A percentile compares a stretch with the other conserved stretches of the same genome.
phyloP scores from a whole-genome alignment of 92 coral and sea anemone genomes.

The Parazoanthus darwini region DNA sequence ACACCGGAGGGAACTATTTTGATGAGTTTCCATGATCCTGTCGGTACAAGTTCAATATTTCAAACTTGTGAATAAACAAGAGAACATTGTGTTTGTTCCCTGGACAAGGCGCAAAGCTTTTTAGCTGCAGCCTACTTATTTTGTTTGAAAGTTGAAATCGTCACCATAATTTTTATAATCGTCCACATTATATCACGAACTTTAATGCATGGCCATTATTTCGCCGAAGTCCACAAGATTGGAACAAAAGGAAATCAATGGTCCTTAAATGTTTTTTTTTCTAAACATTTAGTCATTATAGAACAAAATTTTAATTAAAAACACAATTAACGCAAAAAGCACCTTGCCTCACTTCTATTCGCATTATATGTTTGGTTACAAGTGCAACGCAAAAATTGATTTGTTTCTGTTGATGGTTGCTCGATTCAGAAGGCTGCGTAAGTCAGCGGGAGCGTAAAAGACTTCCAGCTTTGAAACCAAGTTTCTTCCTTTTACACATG shows the following conservation, averaged over 20 bases:
- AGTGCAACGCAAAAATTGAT: background rate
- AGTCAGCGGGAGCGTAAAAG: background rate
- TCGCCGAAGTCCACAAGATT: background rate
- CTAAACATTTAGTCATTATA: background rate
- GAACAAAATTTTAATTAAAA: background rate
- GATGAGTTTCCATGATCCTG: background rate
- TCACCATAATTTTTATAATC: background rate
- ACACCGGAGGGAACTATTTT: background rate
- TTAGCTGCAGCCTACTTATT: background rate
- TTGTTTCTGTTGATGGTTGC: background rate
- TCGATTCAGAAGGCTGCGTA: background rate
- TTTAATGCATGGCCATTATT: background rate
- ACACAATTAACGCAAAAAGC: background rate
- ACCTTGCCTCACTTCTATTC: background rate
- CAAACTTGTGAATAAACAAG: background rate
- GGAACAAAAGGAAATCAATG: constrained; percentile 1
- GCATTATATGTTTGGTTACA: background rate
- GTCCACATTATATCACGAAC: background rate
- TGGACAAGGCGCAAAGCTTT: too few species aligned
- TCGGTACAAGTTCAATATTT: too few species aligned
- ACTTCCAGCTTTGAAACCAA: background rate
- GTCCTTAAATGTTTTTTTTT: background rate
- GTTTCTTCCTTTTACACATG: background rate
- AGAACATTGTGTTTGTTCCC: too few species aligned
- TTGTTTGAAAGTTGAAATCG: too few species aligned